These are phyloP conservation scores for Halictus rubicundus DNA, from an alignment of 1,140 invertebrate species.

Conservation along the genomic window DNA sequence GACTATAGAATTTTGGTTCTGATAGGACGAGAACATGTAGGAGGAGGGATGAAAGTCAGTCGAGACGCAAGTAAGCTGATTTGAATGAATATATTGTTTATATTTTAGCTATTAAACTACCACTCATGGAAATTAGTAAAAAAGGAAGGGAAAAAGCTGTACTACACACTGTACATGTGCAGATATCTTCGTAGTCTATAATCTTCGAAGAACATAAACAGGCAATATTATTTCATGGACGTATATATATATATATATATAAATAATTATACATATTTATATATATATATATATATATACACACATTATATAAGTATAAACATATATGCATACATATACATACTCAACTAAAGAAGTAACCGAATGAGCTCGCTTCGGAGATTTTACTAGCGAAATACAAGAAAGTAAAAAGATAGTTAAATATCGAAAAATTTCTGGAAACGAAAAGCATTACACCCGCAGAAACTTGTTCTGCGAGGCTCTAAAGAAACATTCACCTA, in stretches of 20 bases:
- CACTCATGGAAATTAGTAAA: conserved; percentile 29
- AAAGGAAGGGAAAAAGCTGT: background rate
- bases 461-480: background rate
- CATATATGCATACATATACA: conserved; percentile 15
- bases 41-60: conserved; percentile 32
- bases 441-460: background rate
- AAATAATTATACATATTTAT: background rate
- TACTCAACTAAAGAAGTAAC: conserved; percentile 13
- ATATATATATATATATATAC: conserved; percentile 3
- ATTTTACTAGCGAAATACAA: conserved; percentile 30
- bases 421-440: conserved; percentile 24
- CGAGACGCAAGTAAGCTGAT: conserved; percentile 22
- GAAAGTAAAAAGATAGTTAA: conserved; percentile 37
- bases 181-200: conserved; percentile 43
- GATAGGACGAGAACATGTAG: conserved; percentile 34
- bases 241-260: conserved; percentile 7
- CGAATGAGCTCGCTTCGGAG: background rate
- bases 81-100: conserved; percentile 61
- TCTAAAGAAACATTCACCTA: background rate
- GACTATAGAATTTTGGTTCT: conserved; percentile 55
- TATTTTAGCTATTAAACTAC: conserved; percentile 59
- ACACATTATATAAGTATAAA: background rate
- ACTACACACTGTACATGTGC: conserved; percentile 18
- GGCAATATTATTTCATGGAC: conserved; percentile 34
- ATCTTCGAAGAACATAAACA: conserved; percentile 15